Evolutionary conservation across 2,113 vertebrate species (phyloP).

Genomic region (Mugil cephalus): DNA sequence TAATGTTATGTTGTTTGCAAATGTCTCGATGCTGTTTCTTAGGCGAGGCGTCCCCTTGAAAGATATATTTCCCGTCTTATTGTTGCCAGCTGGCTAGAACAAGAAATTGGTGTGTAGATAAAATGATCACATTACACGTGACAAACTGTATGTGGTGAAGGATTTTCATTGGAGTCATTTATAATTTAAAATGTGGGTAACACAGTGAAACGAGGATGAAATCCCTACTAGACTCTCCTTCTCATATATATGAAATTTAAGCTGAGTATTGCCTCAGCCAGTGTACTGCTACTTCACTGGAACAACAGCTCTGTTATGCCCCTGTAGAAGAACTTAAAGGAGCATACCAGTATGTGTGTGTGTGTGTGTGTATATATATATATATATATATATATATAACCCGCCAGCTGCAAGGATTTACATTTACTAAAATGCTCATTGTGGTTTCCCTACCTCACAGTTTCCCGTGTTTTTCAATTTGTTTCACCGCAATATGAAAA

Average conservation of each 20-base stretch:
- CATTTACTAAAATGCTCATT: not conserved
- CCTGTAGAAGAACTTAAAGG: constrained; percentile 14
- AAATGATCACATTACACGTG: constrained; percentile 2
- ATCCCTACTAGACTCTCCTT: not conserved
- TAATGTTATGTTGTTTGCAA: not conserved
- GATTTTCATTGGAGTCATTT: constrained; percentile 36
- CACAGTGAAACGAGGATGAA: constrained; percentile 12
- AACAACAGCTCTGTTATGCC: constrained; percentile 14
- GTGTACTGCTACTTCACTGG: constrained; percentile 9
- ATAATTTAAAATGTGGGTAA: constrained; percentile 32
- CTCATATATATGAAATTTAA: constrained; percentile 35
- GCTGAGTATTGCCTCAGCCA: constrained; percentile 23
- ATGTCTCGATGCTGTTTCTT: constrained; percentile 1
- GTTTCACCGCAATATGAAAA: constrained; percentile 31
- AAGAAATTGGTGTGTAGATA: constrained; percentile 6
- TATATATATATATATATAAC: too few species aligned
- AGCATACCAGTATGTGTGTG: not conserved
- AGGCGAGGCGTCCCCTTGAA: not conserved
- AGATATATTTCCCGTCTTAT: not conserved
- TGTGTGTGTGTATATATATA: too few species aligned
- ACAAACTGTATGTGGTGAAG: not conserved
- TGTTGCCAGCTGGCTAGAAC: constrained; percentile 19
- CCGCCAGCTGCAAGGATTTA: not conserved
- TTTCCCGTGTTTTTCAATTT: not conserved
- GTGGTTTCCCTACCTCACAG: not conserved